phyloP scores from a whole-genome alignment of 2,797 vertebrate species.

The Mormyrops boulengeri region DNA sequence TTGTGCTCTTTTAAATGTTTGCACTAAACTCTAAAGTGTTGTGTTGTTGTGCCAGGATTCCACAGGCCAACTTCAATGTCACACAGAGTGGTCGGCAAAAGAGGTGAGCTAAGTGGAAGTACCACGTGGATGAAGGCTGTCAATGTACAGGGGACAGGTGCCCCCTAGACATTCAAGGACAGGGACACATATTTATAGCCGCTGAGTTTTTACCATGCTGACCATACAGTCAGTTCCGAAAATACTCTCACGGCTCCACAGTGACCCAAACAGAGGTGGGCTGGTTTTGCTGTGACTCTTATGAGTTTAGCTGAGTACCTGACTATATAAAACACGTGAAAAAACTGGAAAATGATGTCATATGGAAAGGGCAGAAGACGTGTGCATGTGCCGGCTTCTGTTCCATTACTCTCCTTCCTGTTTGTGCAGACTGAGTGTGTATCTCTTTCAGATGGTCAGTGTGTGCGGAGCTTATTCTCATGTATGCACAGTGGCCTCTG shows the following conservation, averaged over 20 bases:
- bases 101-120: neutral
- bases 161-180: neutral
- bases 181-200: constrained; percentile 20
- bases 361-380: neutral
- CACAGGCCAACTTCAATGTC: neutral
- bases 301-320: neutral
- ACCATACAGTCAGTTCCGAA: constrained; percentile 12
- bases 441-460: neutral
- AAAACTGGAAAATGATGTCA: neutral
- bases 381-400: neutral
- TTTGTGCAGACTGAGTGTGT: neutral
- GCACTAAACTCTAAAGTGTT: neutral
- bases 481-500: neutral
- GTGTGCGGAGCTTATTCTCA: neutral
- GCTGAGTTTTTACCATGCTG: constrained; percentile 12
- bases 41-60: neutral
- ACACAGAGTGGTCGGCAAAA: neutral
- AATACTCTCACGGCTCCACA: neutral
- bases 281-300: neutral
- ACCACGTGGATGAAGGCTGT: neutral
- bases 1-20: neutral
- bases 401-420: neutral
- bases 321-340: neutral
- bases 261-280: neutral
- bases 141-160: constrained; percentile 4